Conservation (phyloP, 2,113 vertebrate species). For the Pygathrix nemaeus region DNA sequence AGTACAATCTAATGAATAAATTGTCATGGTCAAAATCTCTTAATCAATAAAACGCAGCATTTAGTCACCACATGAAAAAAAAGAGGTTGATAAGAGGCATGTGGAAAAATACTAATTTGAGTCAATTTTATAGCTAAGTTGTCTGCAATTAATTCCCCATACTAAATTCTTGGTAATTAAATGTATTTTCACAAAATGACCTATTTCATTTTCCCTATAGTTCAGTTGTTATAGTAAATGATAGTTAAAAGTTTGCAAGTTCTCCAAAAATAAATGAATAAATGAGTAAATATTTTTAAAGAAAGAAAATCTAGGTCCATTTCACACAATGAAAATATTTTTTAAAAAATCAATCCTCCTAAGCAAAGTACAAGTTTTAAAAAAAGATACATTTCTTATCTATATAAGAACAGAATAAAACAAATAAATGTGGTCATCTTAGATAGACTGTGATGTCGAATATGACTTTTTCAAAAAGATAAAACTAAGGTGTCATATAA, state of each 20-base stretch:
- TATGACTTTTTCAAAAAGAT: neutral
- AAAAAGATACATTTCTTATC: neutral
- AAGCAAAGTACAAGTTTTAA: neutral
- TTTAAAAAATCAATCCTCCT: neutral
- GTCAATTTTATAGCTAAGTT: neutral
- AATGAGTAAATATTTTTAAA: neutral
- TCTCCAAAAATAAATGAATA: neutral
- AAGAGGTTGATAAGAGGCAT: neutral
- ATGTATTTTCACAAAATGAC: slow-evolving; percentile 16
- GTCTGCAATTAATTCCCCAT: slow-evolving; percentile 22
- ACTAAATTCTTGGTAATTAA: slow-evolving; percentile 12
- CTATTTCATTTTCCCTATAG: neutral
- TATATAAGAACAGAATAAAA: neutral
- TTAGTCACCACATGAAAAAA: too few species aligned
- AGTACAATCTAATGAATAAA: too few species aligned
- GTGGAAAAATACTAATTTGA: slow-evolving; percentile 39
- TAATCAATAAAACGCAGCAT: too few species aligned
- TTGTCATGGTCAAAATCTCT: too few species aligned
- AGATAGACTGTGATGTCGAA: neutral
- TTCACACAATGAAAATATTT: neutral
- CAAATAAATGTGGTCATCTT: neutral
- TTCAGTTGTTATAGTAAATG: neutral
- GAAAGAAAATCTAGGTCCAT: neutral
- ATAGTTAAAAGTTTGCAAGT: neutral
- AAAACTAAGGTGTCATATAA: neutral